Conservation (phyloP, 2,797 vertebrate genomes). For the Takifugu rubripes region DNA sequence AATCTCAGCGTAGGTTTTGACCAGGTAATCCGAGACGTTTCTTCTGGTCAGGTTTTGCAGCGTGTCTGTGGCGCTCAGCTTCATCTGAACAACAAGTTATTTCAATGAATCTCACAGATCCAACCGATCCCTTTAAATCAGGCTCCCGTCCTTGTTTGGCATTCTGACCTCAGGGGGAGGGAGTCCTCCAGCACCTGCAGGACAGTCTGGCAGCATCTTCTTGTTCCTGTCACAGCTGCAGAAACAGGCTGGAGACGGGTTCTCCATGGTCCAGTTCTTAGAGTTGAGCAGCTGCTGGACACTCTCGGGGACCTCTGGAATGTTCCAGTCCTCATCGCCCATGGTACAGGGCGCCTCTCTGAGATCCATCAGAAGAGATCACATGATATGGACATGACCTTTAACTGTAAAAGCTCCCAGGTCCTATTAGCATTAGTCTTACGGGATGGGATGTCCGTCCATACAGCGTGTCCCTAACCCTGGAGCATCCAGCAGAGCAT, state of each 20-base stretch:
- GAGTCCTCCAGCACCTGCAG: constrained; percentile 86
- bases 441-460: constrained; percentile 84
- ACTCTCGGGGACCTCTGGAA: constrained; percentile 70
- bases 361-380: not conserved
- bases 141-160: not conserved
- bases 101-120: not conserved
- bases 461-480: constrained; percentile 95
- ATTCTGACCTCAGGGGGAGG: constrained; percentile 86
- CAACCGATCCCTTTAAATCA: not conserved
- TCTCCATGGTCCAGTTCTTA: constrained; percentile 91
- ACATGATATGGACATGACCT: not conserved
- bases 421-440: constrained; percentile 41
- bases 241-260: constrained; percentile 88
- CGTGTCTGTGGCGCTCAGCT: constrained; percentile 81
- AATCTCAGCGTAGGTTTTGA: constrained; percentile 94
- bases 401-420: not conserved
- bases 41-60: constrained; percentile 91
- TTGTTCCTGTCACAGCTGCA: constrained; percentile 87
- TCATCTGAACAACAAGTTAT: constrained; percentile 70
- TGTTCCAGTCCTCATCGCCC: constrained; percentile 78
- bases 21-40: constrained; percentile 95
- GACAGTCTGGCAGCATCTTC: constrained; percentile 94
- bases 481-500: constrained; percentile 78
- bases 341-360: constrained; percentile 68
- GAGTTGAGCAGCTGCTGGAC: constrained; percentile 78